Evolutionary conservation across 2,113 vertebrate genomes (phyloP), one percentile per base, ranked within the genome.

Genomic region (Scalopus aquaticus): DNA sequence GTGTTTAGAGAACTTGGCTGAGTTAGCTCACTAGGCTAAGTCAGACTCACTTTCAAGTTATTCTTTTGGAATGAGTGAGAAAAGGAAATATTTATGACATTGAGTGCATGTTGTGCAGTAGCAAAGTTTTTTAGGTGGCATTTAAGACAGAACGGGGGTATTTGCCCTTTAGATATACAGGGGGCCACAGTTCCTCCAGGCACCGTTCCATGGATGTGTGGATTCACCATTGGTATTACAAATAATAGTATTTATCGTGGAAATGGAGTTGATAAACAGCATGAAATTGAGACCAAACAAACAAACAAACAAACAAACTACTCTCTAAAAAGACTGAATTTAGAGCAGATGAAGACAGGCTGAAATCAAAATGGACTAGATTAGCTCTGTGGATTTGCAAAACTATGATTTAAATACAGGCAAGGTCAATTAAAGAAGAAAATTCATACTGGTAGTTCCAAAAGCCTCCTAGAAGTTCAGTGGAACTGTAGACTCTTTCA

Each of bases 401-500:
- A 30, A 60, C 6, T 30, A 42, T 30, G 79, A 82, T 69, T 60
- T 69, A 64, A 70, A 76, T 62, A 67, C 19, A 79, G 78, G 32
- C 56, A 64, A 70, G n/a, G 49, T 67, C 64, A 74, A 62, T 69
- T 73, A 67, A 85, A 77, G 49, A 65, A 49, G 35, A 86, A 73
- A 62, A 46, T 54, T 58, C 35, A 44, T 20, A 37, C 35, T 26
- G n/a, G 70, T 35, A 54, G 70, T 72, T 74, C 37, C 39, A 54
- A 76, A 72, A 72, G 13, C 10, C 67, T 80, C 32, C 42, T 94
- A 60, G 39, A 85, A 92, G 81, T 16, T 26, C 37, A 64, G 28
- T 49, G 67, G 70, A 90, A 77, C n/a, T 76, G 95, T 92, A 76
- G 65, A 37, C 76, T 72, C 72, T 83, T 56, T 46, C 19, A 60